A percentile compares a stretch with the other conserved stretches of the same genome.
Evolutionary conservation across 2,888 invertebrate genomes (phyloP).

Genomic region (Euspilapteryx auroguttella): DNA sequence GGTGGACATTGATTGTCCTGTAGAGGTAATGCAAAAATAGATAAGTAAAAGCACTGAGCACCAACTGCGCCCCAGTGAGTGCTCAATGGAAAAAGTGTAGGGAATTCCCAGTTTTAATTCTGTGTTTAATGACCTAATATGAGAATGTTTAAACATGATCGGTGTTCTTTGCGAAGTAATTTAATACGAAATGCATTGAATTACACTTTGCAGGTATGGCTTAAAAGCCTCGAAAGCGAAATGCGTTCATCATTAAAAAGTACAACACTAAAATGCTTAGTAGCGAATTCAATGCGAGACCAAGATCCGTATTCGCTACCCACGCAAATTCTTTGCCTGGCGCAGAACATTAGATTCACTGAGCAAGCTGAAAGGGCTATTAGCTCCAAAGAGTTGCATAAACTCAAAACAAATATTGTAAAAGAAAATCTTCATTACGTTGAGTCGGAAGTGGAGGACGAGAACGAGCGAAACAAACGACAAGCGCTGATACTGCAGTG

Average conservation of each 20-base stretch:
- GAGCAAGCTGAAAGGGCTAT: conserved; percentile 83
- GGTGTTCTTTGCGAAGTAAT: too few relatives aligned
- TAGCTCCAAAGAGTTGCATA: conserved; percentile 62
- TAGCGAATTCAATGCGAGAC: conserved; percentile 43
- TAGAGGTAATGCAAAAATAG: too few relatives aligned
- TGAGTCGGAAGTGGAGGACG: conserved; percentile 51
- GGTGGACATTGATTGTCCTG: conserved; percentile 72
- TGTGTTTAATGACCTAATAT: too few relatives aligned
- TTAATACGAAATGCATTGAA: too few relatives aligned
- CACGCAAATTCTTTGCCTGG: conserved; percentile 79
- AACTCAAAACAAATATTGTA: conserved; percentile 46
- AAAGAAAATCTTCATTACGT: conserved; percentile 53
- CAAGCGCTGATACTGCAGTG: conserved; percentile 92
- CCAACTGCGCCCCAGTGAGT: too few relatives aligned
- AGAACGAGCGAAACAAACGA: conserved; percentile 79
- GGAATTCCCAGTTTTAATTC: too few relatives aligned
- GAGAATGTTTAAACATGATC: too few relatives aligned
- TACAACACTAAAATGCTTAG: conserved; percentile 61
- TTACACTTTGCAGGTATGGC: conserved; percentile 63
- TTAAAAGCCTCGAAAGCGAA: conserved; percentile 77
- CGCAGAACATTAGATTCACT: conserved; percentile 85
- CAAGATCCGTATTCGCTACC: conserved; percentile 61
- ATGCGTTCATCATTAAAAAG: conserved; percentile 73
- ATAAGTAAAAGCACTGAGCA: too few relatives aligned
- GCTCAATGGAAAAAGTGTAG: too few relatives aligned